Percentiles rank a stretch among this genome's conserved stretches.
phyloP scores from a whole-genome alignment of 2,888 invertebrate genomes.

The Agrotis segetum region DNA sequence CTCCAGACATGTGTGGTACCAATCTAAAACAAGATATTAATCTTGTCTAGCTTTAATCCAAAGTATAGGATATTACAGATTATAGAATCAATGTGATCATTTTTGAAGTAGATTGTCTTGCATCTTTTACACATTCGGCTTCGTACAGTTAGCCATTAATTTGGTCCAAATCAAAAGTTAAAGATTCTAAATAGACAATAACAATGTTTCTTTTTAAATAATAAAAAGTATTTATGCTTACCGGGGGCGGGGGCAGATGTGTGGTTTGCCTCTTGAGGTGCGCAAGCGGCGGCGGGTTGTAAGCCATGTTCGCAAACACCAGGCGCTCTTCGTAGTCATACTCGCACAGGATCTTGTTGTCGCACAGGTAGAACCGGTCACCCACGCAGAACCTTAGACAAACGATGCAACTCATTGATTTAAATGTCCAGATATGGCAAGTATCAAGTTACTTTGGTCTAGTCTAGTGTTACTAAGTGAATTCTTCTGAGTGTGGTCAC shows the following conservation, averaged over 20 bases:
- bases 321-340: slow-evolving; percentile 99
- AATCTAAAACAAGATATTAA: slow-evolving; percentile 45
- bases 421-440: slow-evolving; percentile 59
- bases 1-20: slow-evolving; percentile 18
- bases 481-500: slow-evolving; percentile 7
- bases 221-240: slow-evolving; percentile 75
- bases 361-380: slow-evolving; percentile 98
- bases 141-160: not conserved
- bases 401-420: slow-evolving; percentile 57
- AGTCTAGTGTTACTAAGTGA: slow-evolving; percentile 24
- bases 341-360: slow-evolving; percentile 99
- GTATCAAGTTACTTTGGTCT: slow-evolving; percentile 53
- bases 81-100: not conserved
- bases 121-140: not conserved
- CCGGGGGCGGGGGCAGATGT: slow-evolving; percentile 91
- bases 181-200: not conserved
- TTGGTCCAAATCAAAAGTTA: not conserved
- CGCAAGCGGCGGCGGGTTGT: slow-evolving; percentile 96
- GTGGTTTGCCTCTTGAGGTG: slow-evolving; percentile 94
- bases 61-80: slow-evolving; percentile 5
- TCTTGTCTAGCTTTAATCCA: slow-evolving; percentile 16
- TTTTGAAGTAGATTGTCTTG: not conserved
- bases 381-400: slow-evolving; percentile 98
- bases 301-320: slow-evolving; percentile 98
- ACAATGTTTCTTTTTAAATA: not conserved